Conservation (phyloP, 2,888 invertebrate species). For the Eilema sororculum region DNA sequence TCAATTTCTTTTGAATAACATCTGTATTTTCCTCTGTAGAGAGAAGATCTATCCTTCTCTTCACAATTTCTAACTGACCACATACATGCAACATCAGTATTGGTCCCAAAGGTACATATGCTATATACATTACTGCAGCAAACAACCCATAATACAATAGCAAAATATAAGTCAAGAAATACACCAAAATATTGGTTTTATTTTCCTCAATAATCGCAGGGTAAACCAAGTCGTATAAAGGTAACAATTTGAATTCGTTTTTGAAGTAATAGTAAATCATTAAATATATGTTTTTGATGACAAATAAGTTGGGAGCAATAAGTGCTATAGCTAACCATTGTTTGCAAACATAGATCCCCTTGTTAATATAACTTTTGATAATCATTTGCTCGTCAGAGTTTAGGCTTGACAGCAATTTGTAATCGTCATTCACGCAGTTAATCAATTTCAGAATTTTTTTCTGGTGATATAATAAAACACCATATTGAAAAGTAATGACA, state of each 20-base stretch:
- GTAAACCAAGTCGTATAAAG: conserved; percentile 52
- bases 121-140: conserved; percentile 49
- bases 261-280: conserved; percentile 47
- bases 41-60: conserved; percentile 48
- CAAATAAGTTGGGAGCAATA: conserved; percentile 26
- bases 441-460: conserved; percentile 48
- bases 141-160: conserved; percentile 42
- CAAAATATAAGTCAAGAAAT: conserved; percentile 25
- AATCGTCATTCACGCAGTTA: conserved; percentile 57
- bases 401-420: conserved; percentile 33
- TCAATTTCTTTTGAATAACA: conserved; percentile 48
- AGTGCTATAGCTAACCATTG: conserved; percentile 51
- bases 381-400: conserved; percentile 47
- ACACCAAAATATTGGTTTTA: conserved; percentile 49
- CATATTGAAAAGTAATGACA: conserved; percentile 28
- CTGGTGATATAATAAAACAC: conserved; percentile 50
- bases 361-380: conserved; percentile 47
- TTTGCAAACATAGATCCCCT: conserved; percentile 50
- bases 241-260: conserved; percentile 50
- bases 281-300: conserved; percentile 41
- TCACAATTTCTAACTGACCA: conserved; percentile 64
- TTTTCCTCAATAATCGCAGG: conserved; percentile 53
- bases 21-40: conserved; percentile 46
- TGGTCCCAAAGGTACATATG: conserved; percentile 64
- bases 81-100: conserved; percentile 67